Evolutionary conservation across 2,113 vertebrate species (phyloP).

Genomic region (Prunella himalayana): DNA sequence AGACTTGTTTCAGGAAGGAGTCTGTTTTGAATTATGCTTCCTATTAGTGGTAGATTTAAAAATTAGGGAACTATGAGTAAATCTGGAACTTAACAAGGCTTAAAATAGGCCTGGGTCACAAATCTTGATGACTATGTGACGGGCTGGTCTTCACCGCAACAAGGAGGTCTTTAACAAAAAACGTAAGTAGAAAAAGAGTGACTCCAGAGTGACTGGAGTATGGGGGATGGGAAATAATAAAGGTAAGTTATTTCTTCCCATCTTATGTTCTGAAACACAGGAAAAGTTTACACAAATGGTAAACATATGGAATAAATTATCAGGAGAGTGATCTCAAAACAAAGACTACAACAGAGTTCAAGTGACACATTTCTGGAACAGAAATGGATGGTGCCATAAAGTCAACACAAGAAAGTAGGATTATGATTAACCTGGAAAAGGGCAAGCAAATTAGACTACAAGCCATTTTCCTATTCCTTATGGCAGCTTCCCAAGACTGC

Average conservation of each 20-base stretch:
- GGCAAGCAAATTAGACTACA: slow-evolving; percentile 28
- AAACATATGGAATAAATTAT: slow-evolving; percentile 61
- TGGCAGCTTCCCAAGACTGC: slow-evolving; percentile 28
- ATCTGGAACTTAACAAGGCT: slow-evolving; percentile 55
- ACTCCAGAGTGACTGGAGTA: background rate
- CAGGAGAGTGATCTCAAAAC: slow-evolving; percentile 40
- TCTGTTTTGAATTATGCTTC: slow-evolving; percentile 61
- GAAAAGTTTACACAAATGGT: background rate
- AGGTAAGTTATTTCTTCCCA: slow-evolving; percentile 12
- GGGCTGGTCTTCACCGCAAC: background rate
- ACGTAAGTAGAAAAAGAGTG: background rate
- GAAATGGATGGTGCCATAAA: slow-evolving; percentile 46
- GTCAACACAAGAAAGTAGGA: slow-evolving; percentile 32
- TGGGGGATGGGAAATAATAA: background rate
- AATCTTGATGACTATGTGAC: background rate
- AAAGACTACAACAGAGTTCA: slow-evolving; percentile 50
- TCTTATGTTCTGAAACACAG: background rate
- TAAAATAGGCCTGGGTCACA: slow-evolving; percentile 48
- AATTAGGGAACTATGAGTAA: slow-evolving; percentile 61
- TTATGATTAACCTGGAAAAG: slow-evolving; percentile 53
- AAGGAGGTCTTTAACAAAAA: slow-evolving; percentile 6
- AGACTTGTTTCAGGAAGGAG: slow-evolving; percentile 31
- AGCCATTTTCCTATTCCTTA: slow-evolving; percentile 10
- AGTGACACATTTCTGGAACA: slow-evolving; percentile 34
- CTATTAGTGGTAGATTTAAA: slow-evolving; percentile 55